Evolutionary conservation across 2,797 vertebrate genomes (phyloP).

Genomic region (Squalus acanthias): DNA sequence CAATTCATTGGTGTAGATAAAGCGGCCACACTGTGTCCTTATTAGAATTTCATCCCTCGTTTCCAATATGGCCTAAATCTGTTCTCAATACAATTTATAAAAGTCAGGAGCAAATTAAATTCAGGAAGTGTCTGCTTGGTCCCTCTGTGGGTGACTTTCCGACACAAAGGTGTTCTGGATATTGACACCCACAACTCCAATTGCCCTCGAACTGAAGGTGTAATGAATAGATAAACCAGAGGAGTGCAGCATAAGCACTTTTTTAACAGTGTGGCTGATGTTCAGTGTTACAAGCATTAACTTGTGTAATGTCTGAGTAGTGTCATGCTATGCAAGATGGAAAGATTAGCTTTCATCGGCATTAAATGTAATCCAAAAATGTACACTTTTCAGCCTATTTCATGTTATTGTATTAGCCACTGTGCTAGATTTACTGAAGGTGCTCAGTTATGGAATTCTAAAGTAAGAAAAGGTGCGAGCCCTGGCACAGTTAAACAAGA

Average conservation of each 20-base stretch:
- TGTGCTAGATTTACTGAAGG: background rate
- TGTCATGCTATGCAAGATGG: background rate
- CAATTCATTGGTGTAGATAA: background rate
- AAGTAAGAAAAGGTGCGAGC: background rate
- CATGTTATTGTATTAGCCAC: background rate
- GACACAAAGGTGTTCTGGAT: background rate
- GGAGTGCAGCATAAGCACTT: background rate
- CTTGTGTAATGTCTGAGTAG: too few species aligned
- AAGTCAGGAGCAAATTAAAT: background rate
- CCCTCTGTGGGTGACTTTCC: background rate
- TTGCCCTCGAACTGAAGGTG: background rate
- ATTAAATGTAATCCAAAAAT: too few species aligned
- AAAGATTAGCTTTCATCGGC: background rate
- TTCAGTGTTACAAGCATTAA: background rate
- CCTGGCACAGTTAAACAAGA: background rate
- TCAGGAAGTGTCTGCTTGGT: background rate
- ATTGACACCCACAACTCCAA: background rate
- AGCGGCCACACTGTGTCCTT: background rate
- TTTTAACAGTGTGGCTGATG: background rate
- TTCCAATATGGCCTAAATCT: background rate
- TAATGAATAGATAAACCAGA: background rate
- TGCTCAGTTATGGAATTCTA: background rate
- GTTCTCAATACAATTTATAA: background rate
- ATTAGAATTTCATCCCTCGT: background rate
- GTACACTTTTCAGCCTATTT: background rate